A percentile compares a stretch with the other conserved stretches of the same genome.
Evolutionary conservation across 2,797 vertebrate species (phyloP).

Genomic region (Steatocranus sp.): DNA sequence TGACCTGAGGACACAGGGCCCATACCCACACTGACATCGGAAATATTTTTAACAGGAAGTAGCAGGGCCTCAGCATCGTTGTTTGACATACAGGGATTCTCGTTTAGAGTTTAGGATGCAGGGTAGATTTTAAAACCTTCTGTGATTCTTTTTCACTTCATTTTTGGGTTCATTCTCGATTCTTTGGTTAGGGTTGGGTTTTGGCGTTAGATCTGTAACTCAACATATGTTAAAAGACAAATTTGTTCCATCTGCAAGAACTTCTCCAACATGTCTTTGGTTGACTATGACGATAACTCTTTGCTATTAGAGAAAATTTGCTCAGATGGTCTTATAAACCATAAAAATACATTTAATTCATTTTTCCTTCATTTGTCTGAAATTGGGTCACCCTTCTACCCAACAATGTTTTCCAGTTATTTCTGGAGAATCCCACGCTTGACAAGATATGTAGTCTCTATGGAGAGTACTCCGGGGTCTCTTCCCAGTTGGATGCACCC

Average conservation of each 20-base stretch:
- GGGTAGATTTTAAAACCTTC: rapidly evolving
- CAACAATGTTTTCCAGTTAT: neutral
- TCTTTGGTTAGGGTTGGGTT: neutral
- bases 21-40: neutral
- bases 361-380: neutral
- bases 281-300: neutral
- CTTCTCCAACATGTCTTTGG: neutral
- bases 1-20: neutral
- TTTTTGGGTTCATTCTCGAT: rapidly evolving
- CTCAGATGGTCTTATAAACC: neutral
- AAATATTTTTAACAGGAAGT: neutral
- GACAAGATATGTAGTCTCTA: neutral
- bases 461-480: neutral
- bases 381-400: neutral
- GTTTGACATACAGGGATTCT: neutral
- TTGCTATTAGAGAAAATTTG: rapidly evolving
- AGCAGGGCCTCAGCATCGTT: rapidly evolving
- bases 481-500: neutral
- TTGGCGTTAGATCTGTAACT: neutral
- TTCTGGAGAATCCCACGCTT: neutral
- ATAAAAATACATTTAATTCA: neutral
- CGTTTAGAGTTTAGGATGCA: rapidly evolving
- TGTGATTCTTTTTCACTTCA: neutral
- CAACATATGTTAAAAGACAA: neutral
- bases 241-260: neutral